Evolutionary conservation across 2,113 vertebrate species (phyloP), one percentile per base, ranked within the genome.

Genomic region (Paralichthys olivaceus): DNA sequence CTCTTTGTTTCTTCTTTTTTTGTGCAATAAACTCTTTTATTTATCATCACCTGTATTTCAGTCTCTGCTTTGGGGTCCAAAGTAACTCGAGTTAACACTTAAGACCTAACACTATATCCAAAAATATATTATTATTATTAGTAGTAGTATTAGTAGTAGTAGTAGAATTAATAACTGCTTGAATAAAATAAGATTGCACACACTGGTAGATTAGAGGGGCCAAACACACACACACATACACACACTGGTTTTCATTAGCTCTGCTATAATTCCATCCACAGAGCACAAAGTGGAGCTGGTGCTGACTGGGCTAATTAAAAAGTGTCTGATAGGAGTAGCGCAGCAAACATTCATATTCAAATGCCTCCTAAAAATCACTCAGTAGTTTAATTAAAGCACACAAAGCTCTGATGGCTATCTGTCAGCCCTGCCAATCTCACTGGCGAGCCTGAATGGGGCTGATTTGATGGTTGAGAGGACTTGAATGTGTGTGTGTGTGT

Each of bases 391-490:
- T 95, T 92, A 94, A 93, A 92, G 87, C 88, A 72, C 89, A 90
- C 90, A 92, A 92, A 90, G 87, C 90, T 82, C 75, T 87, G 94
- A 94, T 94, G 87, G 84, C 65, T 93, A 95, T 95, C 94, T 92
- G 92, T 91, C 92, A 87, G 25, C 70, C 47, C 87, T 82, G 89
- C 78, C 86, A 78, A 72, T 88, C 89, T 69, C 71, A 47, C 55
- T 0, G 1, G 57, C 6, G 0, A 53, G 54, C 64, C 80, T 91
- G 87, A 94, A 93, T 88, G 81, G 59, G 70, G 62, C 72, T 77
- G 77, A 78, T 69, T 67, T 69, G 85, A 87, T 15, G 82, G 60
- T 61, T 85, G 83, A 83, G 77, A 71, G 76, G 23, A 58, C 34
- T 11, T 67, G 29, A 13, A 20, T 81, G 79, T 75, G 47, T 63